Evolutionary conservation across 2,113 vertebrate species (phyloP).

Genomic region (Ptilonorhynchus violaceus): DNA sequence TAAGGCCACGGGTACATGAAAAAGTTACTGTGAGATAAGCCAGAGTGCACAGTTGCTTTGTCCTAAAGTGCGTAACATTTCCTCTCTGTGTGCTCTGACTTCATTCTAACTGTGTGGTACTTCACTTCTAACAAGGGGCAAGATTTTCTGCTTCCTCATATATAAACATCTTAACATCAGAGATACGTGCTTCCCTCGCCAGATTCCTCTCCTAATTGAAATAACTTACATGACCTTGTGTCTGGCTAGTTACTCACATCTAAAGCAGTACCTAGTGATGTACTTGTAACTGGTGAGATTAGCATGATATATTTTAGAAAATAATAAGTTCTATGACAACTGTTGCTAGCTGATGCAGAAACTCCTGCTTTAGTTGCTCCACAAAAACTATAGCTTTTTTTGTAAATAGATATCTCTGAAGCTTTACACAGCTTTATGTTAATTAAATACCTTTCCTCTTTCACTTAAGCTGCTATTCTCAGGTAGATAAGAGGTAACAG

Average conservation of each 20-base stretch:
- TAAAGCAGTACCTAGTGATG: neutral
- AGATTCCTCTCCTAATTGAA: slow-evolving; percentile 25
- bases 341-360: neutral
- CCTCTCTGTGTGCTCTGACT: neutral
- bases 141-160: slow-evolving; percentile 2
- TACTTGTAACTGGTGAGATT: slow-evolving; percentile 5
- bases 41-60: neutral
- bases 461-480: neutral
- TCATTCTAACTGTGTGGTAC: neutral
- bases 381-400: neutral
- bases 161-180: neutral
- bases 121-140: neutral
- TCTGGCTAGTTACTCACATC: neutral
- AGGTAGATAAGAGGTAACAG: neutral
- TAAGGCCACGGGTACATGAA: neutral
- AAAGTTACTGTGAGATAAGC: neutral
- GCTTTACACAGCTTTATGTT: neutral
- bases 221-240: neutral
- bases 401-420: neutral
- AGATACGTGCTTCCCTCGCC: neutral
- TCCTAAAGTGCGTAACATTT: neutral
- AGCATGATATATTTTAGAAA: neutral
- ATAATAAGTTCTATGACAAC: neutral
- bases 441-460: neutral
- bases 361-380: neutral